Conservation (phyloP, 1,140 invertebrate species). For the Asbolus verrucosus region DNA sequence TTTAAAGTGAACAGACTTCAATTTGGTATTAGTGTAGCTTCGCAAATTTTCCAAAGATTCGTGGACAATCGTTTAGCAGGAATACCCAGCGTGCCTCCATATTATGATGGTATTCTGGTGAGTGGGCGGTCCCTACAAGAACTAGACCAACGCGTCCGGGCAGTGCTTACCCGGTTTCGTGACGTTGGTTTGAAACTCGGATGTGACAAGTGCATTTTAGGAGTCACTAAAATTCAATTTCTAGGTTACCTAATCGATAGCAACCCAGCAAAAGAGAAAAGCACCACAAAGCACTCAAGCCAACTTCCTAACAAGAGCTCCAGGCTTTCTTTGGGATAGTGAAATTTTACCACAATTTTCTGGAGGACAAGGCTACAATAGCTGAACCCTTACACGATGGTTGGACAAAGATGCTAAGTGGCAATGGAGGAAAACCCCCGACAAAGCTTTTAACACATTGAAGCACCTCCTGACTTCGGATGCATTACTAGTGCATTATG, state of each 20-base stretch:
- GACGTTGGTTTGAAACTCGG: constrained; percentile 56
- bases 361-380: constrained; percentile 52
- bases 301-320: constrained; percentile 57
- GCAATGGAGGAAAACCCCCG: constrained; percentile 54
- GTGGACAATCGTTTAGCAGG: constrained; percentile 60
- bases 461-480: constrained; percentile 53
- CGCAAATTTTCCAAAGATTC: constrained; percentile 65
- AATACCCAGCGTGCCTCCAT: constrained; percentile 55
- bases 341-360: constrained; percentile 56
- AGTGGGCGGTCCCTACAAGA: neutral
- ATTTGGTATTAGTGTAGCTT: constrained; percentile 66
- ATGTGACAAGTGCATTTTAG: constrained; percentile 57
- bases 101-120: constrained; percentile 63
- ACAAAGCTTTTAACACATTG: constrained; percentile 46
- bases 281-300: constrained; percentile 52
- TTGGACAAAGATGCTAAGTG: constrained; percentile 63
- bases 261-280: constrained; percentile 56
- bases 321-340: constrained; percentile 55
- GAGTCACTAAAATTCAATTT: constrained; percentile 53
- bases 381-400: constrained; percentile 52
- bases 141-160: neutral
- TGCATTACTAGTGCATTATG: constrained; percentile 51
- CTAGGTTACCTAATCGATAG: constrained; percentile 61
- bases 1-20: constrained; percentile 64
- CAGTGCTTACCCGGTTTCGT: constrained; percentile 44